phyloP scores from a whole-genome alignment of 2,888 invertebrate genomes.

The Alloplasta piceator region DNA sequence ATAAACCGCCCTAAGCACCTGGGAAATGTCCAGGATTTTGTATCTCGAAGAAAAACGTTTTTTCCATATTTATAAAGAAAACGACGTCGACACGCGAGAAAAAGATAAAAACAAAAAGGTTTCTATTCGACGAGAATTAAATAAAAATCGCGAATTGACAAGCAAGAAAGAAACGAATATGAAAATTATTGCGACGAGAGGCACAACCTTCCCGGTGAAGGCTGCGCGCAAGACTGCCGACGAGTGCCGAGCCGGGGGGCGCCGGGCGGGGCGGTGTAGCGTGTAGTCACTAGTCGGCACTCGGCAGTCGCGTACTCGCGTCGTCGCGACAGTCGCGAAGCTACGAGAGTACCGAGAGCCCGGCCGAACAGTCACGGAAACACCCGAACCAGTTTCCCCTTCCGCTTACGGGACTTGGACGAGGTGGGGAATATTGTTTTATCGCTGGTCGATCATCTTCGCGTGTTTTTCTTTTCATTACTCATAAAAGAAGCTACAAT shows the following conservation, averaged over 20 bases:
- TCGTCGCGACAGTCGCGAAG: no score
- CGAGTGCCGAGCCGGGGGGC: slow-evolving; percentile 14
- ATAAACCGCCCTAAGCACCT: slow-evolving; percentile 42
- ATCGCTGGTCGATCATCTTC: no score
- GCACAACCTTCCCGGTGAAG: slow-evolving; percentile 61
- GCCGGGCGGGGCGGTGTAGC: slow-evolving; percentile 74
- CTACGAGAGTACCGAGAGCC: no score
- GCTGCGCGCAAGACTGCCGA: slow-evolving; percentile 76
- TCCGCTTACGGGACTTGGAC: neutral
- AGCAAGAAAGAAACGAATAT: slow-evolving; percentile 37
- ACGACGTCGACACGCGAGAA: neutral
- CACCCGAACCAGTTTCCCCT: slow-evolving; percentile 44
- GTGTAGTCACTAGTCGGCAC: no score
- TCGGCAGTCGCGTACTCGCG: no score
- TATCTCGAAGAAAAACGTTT: slow-evolving; percentile 4
- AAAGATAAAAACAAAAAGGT: neutral
- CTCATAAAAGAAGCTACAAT: no score
- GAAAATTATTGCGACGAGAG: slow-evolving; percentile 7
- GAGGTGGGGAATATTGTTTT: no score
- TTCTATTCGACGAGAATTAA: neutral
- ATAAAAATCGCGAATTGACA: slow-evolving; percentile 1
- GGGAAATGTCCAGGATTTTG: slow-evolving; percentile 3
- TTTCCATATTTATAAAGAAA: neutral
- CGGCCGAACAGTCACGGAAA: slow-evolving; percentile 52
- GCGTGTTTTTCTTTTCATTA: no score